phyloP scores from a whole-genome alignment of 2,888 invertebrate genomes.

The Clunio marinus region DNA sequence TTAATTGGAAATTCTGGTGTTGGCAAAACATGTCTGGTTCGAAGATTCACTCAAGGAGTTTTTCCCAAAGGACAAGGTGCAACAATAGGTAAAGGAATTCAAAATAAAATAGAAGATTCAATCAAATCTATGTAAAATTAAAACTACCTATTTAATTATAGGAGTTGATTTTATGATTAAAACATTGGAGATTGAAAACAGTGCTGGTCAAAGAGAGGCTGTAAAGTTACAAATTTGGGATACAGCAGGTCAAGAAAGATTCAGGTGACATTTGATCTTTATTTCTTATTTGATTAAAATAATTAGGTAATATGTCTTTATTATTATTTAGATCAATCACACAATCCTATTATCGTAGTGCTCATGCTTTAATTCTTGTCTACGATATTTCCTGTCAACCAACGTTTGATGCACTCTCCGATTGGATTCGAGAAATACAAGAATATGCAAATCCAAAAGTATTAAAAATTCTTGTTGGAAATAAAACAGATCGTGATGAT shows the following conservation, averaged over 20 bases:
- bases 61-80: slow-evolving; percentile 98
- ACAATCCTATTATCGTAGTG: slow-evolving; percentile 95
- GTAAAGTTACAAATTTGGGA: slow-evolving; percentile 94
- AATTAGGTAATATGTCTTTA: too few relatives aligned
- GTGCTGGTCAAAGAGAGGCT: slow-evolving; percentile 23
- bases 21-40: slow-evolving; percentile 94
- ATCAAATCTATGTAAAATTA: neutral
- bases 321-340: slow-evolving; percentile 96
- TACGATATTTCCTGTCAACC: slow-evolving; percentile 98
- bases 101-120: neutral
- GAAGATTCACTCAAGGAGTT: slow-evolving; percentile 94
- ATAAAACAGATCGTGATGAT: slow-evolving; percentile 95
- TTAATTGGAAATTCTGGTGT: slow-evolving; percentile 97
- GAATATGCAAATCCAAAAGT: slow-evolving; percentile 90
- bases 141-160: neutral
- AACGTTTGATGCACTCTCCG: slow-evolving; percentile 93
- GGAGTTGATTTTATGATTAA: slow-evolving; percentile 82
- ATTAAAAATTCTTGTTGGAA: slow-evolving; percentile 58
- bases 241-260: too few relatives aligned
- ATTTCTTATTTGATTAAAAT: too few relatives aligned
- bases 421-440: slow-evolving; percentile 96
- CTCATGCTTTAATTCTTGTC: slow-evolving; percentile 92
- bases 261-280: too few relatives aligned
- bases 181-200: slow-evolving; percentile 90
- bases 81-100: slow-evolving; percentile 71